Evolutionary conservation across 2,888 invertebrate genomes (phyloP).

Genomic region (Mesorhabditis belari): DNA sequence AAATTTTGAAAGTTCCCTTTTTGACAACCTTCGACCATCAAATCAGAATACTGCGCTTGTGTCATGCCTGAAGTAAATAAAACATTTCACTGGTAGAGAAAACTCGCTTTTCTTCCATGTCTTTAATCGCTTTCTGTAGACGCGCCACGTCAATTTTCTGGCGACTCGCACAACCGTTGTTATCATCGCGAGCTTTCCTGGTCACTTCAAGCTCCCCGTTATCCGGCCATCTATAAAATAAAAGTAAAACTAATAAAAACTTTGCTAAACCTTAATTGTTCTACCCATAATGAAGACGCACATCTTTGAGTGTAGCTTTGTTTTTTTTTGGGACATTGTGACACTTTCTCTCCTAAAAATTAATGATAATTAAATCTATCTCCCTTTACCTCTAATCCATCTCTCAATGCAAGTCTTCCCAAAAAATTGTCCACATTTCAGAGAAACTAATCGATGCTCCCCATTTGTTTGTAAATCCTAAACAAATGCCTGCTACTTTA

Average conservation of each 20-base stretch:
- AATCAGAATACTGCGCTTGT: neutral
- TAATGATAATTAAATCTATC: neutral
- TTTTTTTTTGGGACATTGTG: slow-evolving; percentile 55
- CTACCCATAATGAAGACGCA: slow-evolving; percentile 50
- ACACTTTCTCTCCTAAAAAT: slow-evolving; percentile 5
- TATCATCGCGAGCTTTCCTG: neutral
- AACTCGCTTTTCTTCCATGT: neutral
- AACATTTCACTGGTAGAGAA: neutral
- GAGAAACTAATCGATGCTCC: slow-evolving; percentile 74
- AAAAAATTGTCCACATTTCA: slow-evolving; percentile 87
- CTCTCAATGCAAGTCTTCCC: slow-evolving; percentile 62
- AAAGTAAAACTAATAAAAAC: neutral
- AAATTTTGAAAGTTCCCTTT: neutral
- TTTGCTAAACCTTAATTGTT: slow-evolving; percentile 8
- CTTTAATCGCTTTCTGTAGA: neutral
- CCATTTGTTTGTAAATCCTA: slow-evolving; percentile 67
- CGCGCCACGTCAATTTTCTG: neutral
- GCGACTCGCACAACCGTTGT: neutral
- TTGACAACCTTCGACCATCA: neutral
- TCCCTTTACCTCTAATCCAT: slow-evolving; percentile 50
- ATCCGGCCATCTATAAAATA: neutral
- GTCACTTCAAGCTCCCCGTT: neutral
- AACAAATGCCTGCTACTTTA: neutral
- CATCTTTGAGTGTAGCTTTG: slow-evolving; percentile 52
- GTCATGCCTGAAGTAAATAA: neutral